phyloP scores from a whole-genome alignment of 1,140 invertebrate genomes.

The Brachystomella parvula region DNA sequence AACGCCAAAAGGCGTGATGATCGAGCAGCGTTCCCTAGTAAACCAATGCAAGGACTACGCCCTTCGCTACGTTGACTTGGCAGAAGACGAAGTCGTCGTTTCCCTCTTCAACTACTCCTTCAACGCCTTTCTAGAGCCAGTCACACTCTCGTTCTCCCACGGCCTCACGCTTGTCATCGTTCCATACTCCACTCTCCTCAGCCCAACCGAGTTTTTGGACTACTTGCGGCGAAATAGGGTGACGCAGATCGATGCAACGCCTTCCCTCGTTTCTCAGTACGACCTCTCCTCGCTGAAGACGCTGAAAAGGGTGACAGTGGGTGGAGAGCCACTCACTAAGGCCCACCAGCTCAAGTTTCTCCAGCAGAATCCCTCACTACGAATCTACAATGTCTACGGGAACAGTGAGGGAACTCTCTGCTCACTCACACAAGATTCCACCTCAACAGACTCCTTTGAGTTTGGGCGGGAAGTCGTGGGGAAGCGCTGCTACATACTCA shows the following conservation, averaged over 20 bases:
- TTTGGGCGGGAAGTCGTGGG: background rate
- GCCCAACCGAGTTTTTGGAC: background rate
- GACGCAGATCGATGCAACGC: background rate
- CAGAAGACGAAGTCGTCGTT: background rate
- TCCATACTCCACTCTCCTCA: background rate
- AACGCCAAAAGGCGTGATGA: conserved; percentile 19
- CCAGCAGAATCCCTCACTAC: background rate
- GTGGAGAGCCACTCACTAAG: background rate
- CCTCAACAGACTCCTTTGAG: background rate
- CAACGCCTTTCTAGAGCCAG: background rate
- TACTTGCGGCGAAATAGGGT: background rate
- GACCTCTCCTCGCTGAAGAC: background rate
- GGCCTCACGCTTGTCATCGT: background rate
- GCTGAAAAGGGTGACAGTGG: background rate
- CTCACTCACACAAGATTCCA: background rate
- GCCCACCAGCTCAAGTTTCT: background rate
- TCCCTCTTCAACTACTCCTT: background rate
- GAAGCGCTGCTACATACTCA: background rate
- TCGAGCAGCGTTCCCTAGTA: conserved; percentile 1
- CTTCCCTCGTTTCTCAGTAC: background rate
- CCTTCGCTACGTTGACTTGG: background rate
- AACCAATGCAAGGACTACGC: background rate
- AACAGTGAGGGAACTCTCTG: background rate
- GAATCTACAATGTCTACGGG: background rate
- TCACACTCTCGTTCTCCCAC: background rate